phyloP scores from a whole-genome alignment of 64 coral and sea anemone species.

The Stichodactyla mertensii region DNA sequence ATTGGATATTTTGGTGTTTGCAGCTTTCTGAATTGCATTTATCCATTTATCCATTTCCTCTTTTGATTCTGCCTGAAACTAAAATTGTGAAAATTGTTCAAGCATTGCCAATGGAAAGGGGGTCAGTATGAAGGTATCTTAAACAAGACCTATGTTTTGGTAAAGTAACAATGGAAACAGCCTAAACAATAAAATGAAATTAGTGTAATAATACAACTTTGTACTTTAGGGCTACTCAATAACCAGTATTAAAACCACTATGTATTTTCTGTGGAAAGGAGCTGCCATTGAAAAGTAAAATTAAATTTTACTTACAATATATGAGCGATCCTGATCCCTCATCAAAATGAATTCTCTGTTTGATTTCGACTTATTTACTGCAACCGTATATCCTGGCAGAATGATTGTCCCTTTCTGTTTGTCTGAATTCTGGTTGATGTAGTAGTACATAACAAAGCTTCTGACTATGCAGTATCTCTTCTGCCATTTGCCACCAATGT shows the following conservation, averaged over 20 bases:
- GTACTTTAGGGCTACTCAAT: no score
- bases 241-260: no score
- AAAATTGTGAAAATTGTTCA: neutral
- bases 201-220: no score
- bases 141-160: no score
- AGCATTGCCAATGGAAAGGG: no score
- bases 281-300: neutral
- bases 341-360: constrained; percentile 48
- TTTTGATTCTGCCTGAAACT: constrained; percentile 63
- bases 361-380: constrained; percentile 12
- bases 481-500: constrained; percentile 68
- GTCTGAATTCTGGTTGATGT: constrained; percentile 8
- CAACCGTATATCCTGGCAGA: constrained; percentile 48
- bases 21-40: constrained; percentile 37
- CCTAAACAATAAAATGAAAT: no score
- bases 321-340: constrained; percentile 23
- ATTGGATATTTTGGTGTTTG: constrained; percentile 26
- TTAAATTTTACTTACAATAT: constrained; percentile 21
- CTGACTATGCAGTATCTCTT: constrained; percentile 76
- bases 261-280: no score
- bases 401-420: constrained; percentile 64
- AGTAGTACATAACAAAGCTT: constrained; percentile 67
- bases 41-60: constrained; percentile 63
- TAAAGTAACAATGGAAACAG: no score
- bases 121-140: no score